Evolutionary conservation across 2,113 vertebrate genomes (phyloP).

Genomic region (Meriones unguiculatus): DNA sequence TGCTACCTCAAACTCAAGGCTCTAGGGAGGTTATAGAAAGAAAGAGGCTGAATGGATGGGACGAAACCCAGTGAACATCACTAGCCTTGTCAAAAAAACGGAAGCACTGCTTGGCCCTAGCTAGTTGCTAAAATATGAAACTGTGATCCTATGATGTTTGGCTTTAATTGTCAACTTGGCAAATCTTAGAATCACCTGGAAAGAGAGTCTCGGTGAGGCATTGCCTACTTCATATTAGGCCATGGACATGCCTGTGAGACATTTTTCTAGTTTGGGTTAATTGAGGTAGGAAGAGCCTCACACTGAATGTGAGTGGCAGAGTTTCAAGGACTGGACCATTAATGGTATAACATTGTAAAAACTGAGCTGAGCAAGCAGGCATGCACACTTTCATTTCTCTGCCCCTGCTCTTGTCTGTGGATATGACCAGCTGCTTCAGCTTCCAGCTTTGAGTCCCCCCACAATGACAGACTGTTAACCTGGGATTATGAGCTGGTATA

Average conservation of each 20-base stretch:
- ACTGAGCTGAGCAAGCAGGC: background rate
- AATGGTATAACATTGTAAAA: background rate
- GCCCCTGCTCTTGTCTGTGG: background rate
- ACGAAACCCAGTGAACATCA: background rate
- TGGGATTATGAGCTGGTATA: background rate
- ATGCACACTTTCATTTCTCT: background rate
- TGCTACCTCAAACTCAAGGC: background rate
- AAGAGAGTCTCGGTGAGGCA: background rate
- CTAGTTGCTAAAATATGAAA: background rate
- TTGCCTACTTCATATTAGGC: background rate
- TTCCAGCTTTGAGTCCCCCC: background rate
- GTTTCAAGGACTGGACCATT: background rate
- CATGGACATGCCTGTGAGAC: background rate
- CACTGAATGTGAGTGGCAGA: too few relatives aligned
- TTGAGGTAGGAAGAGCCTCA: background rate
- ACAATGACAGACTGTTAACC: background rate
- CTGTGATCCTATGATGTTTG: fast-evolving
- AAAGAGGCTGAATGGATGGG: background rate
- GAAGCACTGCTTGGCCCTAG: too few relatives aligned
- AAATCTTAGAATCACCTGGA: background rate
- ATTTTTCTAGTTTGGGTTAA: background rate
- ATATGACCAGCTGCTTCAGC: background rate
- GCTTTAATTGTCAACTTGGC: background rate
- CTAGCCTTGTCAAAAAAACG: background rate
- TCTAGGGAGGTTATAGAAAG: background rate